Conservation (phyloP, 1,140 invertebrate genomes). For the Caenorhabditis brenneri region DNA sequence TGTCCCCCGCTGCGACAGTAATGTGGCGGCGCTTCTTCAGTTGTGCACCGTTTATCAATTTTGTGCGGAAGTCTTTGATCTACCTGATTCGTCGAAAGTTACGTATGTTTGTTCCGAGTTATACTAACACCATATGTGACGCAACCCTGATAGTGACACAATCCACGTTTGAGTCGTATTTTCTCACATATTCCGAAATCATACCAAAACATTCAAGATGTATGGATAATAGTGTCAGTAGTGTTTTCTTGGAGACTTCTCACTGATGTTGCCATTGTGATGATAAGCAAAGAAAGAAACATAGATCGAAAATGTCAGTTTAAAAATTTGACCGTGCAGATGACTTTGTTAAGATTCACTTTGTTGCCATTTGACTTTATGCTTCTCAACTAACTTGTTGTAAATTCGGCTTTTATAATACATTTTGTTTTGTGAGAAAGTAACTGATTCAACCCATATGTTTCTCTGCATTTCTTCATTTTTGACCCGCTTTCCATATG, state of each 20-base stretch:
- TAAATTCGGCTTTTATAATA: no score
- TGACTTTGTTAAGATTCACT: no score
- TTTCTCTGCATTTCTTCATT: not conserved
- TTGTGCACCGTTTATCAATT: constrained; percentile 8
- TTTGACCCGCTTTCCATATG: constrained; percentile 25
- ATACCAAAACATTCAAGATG: no score
- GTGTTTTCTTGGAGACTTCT: no score
- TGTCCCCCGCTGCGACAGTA: not conserved
- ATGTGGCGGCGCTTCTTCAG: not conserved
- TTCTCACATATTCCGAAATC: no score
- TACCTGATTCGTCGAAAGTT: not conserved
- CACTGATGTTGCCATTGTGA: no score
- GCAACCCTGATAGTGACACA: not conserved
- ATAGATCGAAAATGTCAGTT: no score
- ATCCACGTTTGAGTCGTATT: not conserved
- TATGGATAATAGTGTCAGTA: no score
- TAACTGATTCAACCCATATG: not conserved
- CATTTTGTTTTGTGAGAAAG: not conserved
- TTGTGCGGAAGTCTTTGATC: constrained; percentile 14
- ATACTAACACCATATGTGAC: not conserved
- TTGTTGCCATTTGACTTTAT: no score
- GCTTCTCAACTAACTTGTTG: no score
- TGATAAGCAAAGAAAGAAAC: no score
- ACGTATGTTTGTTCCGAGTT: not conserved
- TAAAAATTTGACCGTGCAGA: no score